phyloP scores from a whole-genome alignment of 2,888 invertebrate genomes.

The Spodoptera exigua region DNA sequence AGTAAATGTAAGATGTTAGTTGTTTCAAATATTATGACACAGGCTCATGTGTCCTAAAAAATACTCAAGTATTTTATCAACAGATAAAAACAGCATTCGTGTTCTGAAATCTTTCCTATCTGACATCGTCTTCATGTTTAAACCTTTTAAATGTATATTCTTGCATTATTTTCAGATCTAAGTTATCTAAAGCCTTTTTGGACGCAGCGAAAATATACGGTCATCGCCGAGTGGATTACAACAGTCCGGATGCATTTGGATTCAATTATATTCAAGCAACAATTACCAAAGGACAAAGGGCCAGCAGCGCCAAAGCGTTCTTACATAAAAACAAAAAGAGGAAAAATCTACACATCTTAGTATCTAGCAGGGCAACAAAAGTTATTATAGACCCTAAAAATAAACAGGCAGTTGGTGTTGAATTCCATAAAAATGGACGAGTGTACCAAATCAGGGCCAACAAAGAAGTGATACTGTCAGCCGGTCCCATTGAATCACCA shows the following conservation, averaged over 20 bases:
- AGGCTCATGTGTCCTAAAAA: no score
- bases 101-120: no score
- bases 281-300: constrained; percentile 84
- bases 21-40: no score
- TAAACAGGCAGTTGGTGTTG: constrained; percentile 80
- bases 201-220: constrained; percentile 91
- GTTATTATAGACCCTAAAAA: constrained; percentile 89
- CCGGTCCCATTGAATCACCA: constrained; percentile 94
- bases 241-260: constrained; percentile 91
- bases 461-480: constrained; percentile 90
- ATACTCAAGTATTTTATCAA: no score
- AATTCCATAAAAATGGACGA: constrained; percentile 80
- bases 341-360: constrained; percentile 89
- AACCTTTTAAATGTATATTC: constrained; percentile 1
- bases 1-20: no score
- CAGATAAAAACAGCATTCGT: no score
- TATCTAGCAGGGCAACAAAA: constrained; percentile 88
- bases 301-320: constrained; percentile 89
- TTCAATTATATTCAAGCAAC: constrained; percentile 87
- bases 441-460: constrained; percentile 79
- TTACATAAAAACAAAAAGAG: constrained; percentile 86
- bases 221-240: constrained; percentile 91
- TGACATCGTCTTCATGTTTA: no score
- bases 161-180: constrained; percentile 71
- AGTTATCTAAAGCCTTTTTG: constrained; percentile 91